Percentiles rank a stretch among this genome's conserved stretches.
Evolutionary conservation across 2,888 invertebrate genomes (phyloP).

Genomic region (Drosophila infuscata): DNA sequence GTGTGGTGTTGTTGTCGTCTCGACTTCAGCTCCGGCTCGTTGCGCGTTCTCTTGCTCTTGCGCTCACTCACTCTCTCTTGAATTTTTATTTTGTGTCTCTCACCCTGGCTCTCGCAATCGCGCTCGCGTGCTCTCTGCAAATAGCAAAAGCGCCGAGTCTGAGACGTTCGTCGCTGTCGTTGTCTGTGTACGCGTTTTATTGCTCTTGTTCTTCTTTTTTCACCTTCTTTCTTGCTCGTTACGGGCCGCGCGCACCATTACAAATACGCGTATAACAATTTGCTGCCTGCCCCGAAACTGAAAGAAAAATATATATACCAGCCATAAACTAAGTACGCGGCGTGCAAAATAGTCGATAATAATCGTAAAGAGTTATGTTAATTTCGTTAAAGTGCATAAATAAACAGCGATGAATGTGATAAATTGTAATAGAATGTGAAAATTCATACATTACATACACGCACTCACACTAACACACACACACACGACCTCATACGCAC

Average conservation of each 20-base stretch:
- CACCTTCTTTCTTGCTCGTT: slow-evolving; percentile 74
- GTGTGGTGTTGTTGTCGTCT: slow-evolving; percentile 41
- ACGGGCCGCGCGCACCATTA: slow-evolving; percentile 72
- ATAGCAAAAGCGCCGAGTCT: slow-evolving; percentile 55
- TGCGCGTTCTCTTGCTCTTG: slow-evolving; percentile 16
- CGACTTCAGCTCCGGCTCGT: slow-evolving; percentile 26
- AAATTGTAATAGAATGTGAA: slow-evolving; percentile 77
- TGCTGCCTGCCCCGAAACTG: slow-evolving; percentile 57
- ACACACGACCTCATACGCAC: slow-evolving; percentile 32
- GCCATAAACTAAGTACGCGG: slow-evolving; percentile 66
- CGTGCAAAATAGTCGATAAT: slow-evolving; percentile 65
- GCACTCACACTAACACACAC: slow-evolving; percentile 31
- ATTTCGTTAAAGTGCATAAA: slow-evolving; percentile 47
- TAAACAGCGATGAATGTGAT: slow-evolving; percentile 71
- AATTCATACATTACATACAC: slow-evolving; percentile 55
- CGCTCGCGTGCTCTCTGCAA: slow-evolving; percentile 47
- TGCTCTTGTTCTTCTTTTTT: slow-evolving; percentile 71
- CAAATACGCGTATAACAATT: slow-evolving; percentile 78
- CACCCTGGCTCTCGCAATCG: slow-evolving; percentile 34
- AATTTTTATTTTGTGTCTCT: slow-evolving; percentile 29
- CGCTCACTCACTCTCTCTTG: slow-evolving; percentile 21
- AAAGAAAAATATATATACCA: slow-evolving; percentile 56
- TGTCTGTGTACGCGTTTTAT: slow-evolving; percentile 61
- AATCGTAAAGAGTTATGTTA: slow-evolving; percentile 32
- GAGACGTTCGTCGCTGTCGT: slow-evolving; percentile 57